Conservation (phyloP, 2,797 vertebrate species). For the Lates japonicus region DNA sequence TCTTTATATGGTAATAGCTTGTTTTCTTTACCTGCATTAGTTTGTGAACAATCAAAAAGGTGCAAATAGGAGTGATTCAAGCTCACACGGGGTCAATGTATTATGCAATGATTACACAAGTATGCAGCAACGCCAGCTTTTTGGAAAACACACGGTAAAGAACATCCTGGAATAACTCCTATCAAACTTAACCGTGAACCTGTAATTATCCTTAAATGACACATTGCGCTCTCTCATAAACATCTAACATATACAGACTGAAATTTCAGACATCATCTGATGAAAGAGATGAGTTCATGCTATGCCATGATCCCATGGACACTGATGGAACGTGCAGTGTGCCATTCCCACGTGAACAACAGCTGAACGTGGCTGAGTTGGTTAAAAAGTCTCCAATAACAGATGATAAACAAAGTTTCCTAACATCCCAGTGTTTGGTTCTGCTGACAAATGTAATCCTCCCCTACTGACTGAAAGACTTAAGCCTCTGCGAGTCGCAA, state of each 20-base stretch:
- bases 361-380: slow-evolving; percentile 6
- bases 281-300: background rate
- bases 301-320: background rate
- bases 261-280: slow-evolving; percentile 6
- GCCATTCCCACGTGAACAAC: slow-evolving; percentile 36
- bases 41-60: background rate
- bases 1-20: background rate
- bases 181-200: slow-evolving; percentile 15
- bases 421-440: slow-evolving; percentile 26
- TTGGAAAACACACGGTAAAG: slow-evolving; percentile 24
- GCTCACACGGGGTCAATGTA: background rate
- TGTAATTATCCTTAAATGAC: slow-evolving; percentile 38
- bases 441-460: slow-evolving; percentile 22
- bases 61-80: background rate
- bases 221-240: slow-evolving; percentile 16
- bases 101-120: slow-evolving; percentile 19
- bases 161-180: slow-evolving; percentile 9
- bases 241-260: slow-evolving; percentile 13
- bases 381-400: slow-evolving; percentile 28
- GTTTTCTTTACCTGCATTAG: background rate
- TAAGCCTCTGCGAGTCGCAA: slow-evolving; percentile 13
- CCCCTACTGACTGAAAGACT: slow-evolving; percentile 15
- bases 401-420: slow-evolving; percentile 53
- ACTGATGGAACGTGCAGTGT: slow-evolving; percentile 15
- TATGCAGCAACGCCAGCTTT: background rate